phyloP scores from a whole-genome alignment of 1,140 invertebrate genomes.

The Drosophila aff. region DNA sequence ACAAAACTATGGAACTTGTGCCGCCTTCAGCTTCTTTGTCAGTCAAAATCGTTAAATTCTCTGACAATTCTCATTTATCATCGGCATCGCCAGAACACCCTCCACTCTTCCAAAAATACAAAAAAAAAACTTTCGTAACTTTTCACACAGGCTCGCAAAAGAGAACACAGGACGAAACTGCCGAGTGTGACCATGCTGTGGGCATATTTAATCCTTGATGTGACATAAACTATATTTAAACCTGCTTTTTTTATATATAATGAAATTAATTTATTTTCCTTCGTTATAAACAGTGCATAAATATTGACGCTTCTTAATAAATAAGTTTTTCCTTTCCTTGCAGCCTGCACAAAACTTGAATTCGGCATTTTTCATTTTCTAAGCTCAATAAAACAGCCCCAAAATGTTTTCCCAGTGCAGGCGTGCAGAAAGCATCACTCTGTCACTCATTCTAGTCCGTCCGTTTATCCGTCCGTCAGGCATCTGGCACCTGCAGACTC shows the following conservation, averaged over 20 bases:
- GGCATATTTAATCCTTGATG: background rate
- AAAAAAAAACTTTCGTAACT: slow-evolving; percentile 59
- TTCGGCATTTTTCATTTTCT: background rate
- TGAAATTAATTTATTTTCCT: too few species aligned
- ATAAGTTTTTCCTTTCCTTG: background rate
- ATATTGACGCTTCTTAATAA: background rate
- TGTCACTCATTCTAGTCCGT: slow-evolving; percentile 19
- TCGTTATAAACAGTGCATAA: too few species aligned
- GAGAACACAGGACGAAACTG: slow-evolving; percentile 16
- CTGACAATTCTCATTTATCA: slow-evolving; percentile 75
- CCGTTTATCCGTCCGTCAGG: slow-evolving; percentile 35
- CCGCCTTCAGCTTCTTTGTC: slow-evolving; percentile 57
- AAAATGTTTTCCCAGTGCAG: background rate
- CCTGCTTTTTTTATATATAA: too few species aligned
- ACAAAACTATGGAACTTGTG: slow-evolving; percentile 72
- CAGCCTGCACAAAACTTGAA: too few species aligned
- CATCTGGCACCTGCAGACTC: slow-evolving; percentile 72
- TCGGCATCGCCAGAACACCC: slow-evolving; percentile 28
- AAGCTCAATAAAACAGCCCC: rapidly evolving
- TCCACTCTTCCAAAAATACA: background rate
- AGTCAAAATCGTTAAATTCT: slow-evolving; percentile 77
- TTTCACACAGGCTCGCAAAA: slow-evolving; percentile 29
- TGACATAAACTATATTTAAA: too few species aligned
- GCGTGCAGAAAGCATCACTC: slow-evolving; percentile 11
- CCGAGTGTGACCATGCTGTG: background rate